These are phyloP conservation scores for Psylliodes chrysocephalus DNA, from an alignment of 2,888 invertebrate species.

Conservation along the genomic window DNA sequence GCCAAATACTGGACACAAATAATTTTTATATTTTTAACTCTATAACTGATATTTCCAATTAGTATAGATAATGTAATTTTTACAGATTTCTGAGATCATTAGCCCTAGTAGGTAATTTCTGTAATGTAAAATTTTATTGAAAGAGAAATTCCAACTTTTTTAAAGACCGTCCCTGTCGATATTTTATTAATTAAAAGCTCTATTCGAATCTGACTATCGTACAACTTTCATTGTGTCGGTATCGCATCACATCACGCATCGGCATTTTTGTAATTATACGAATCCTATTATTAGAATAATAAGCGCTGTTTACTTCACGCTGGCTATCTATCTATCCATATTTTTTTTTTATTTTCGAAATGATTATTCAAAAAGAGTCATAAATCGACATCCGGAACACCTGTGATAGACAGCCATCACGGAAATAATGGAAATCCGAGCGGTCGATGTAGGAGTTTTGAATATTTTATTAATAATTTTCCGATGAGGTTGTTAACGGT, in stretches of 20 bases:
- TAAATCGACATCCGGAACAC: conserved; percentile 7
- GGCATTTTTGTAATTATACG: background rate
- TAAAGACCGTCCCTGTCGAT: background rate
- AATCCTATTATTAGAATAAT: conserved; percentile 1
- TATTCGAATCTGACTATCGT: background rate
- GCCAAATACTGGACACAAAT: no score
- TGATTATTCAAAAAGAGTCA: conserved; percentile 2
- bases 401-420: background rate
- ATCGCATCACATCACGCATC: background rate
- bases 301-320: background rate
- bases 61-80: no score
- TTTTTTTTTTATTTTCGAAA: no score
- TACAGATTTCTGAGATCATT: no score
- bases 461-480: background rate
- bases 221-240: background rate
- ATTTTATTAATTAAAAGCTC: background rate
- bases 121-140: no score
- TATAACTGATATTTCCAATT: no score
- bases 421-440: background rate
- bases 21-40: no score
- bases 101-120: no score
- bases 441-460: background rate
- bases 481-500: no score
- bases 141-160: no score
- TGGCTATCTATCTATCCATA: background rate